phyloP scores from a whole-genome alignment of 2,797 vertebrate species.

The Hypotaenidia philippensis region DNA sequence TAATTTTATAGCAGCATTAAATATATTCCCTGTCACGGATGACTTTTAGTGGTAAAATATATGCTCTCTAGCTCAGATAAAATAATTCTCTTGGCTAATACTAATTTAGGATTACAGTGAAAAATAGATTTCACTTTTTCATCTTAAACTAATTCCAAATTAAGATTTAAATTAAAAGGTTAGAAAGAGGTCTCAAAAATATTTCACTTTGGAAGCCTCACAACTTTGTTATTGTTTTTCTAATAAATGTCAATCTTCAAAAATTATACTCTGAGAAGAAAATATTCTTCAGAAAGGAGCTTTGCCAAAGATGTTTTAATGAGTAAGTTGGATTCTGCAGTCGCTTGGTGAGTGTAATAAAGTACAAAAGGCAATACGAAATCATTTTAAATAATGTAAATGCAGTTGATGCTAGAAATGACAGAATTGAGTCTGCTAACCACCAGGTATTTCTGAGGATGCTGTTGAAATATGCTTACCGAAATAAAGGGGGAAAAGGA shows the following conservation, averaged over 20 bases:
- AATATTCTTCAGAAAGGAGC: neutral
- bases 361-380: neutral
- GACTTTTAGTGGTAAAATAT: neutral
- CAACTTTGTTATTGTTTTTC: neutral
- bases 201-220: neutral
- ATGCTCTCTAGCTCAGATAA: neutral
- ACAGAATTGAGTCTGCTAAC: neutral
- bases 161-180: conserved; percentile 37
- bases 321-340: neutral
- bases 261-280: neutral
- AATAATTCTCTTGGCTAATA: neutral
- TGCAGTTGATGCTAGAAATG: neutral
- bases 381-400: neutral
- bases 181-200: conserved; percentile 7
- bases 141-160: conserved; percentile 21
- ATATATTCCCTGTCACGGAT: neutral
- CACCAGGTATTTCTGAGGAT: neutral
- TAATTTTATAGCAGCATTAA: neutral
- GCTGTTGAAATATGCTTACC: rapidly evolving
- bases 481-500: neutral
- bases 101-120: conserved; percentile 24
- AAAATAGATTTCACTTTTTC: conserved; percentile 31
- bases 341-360: neutral
- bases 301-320: neutral
- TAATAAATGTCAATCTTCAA: neutral